phyloP scores from a whole-genome alignment of 2,113 vertebrate genomes.

The Forbesichthys papilliferus region DNA sequence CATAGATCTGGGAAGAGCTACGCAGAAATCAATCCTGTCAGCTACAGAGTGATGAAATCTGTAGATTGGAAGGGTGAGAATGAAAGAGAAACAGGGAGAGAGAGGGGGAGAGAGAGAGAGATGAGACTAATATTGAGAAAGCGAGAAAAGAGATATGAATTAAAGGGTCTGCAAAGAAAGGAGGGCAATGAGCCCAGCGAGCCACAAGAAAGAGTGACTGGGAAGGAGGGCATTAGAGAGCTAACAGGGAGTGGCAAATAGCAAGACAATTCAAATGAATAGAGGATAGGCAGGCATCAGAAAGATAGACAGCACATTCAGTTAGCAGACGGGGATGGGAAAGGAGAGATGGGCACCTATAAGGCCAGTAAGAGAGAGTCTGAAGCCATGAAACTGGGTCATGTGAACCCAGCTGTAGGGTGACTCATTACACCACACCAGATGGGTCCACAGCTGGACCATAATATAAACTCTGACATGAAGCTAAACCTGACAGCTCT shows the following conservation, averaged over 20 bases:
- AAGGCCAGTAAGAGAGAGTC: background rate
- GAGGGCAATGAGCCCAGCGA: no score
- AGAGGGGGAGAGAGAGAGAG: background rate
- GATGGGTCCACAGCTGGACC: constrained; percentile 10
- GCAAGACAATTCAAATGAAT: background rate
- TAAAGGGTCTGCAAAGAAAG: no score
- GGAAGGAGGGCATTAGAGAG: no score
- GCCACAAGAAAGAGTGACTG: background rate
- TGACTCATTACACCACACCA: constrained; percentile 15
- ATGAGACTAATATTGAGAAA: background rate
- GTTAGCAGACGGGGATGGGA: background rate
- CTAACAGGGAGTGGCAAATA: background rate
- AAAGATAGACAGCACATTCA: background rate
- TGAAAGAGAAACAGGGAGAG: background rate
- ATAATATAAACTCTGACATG: background rate
- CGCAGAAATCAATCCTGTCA: constrained; percentile 29
- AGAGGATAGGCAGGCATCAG: background rate
- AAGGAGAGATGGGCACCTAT: background rate
- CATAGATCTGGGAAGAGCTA: constrained; percentile 31
- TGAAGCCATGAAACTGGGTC: background rate
- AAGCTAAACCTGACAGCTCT: no score
- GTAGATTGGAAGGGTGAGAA: background rate
- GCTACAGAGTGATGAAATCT: constrained; percentile 27
- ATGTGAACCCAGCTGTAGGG: background rate
- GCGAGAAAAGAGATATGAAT: background rate